phyloP scores from a whole-genome alignment of 2,888 invertebrate species.

The Drosophila meridionalis region DNA sequence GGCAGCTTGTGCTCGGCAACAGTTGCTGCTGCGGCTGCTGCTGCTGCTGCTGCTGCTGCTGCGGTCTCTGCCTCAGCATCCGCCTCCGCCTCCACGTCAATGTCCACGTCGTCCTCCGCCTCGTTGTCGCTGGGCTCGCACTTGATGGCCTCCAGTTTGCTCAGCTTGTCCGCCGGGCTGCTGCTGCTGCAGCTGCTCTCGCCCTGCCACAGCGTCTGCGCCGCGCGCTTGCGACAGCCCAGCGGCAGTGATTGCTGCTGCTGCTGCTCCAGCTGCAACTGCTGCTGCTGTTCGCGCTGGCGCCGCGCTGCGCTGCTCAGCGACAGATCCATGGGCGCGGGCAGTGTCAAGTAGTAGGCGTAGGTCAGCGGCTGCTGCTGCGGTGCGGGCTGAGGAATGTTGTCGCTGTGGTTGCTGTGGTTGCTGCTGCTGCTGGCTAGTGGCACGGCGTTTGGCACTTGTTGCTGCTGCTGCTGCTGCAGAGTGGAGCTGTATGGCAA shows the following conservation, averaged over 20 bases:
- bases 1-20: conserved; percentile 63
- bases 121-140: conserved; percentile 61
- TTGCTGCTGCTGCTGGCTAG: conserved; percentile 67
- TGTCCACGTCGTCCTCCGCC: conserved; percentile 47
- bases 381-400: conserved; percentile 45
- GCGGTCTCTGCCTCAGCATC: conserved; percentile 36
- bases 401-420: conserved; percentile 60
- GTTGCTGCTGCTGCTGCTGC: conserved; percentile 47
- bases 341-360: conserved; percentile 44
- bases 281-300: conserved; percentile 48
- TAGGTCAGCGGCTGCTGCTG: conserved; percentile 52
- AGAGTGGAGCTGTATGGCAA: conserved; percentile 55
- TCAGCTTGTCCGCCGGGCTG: conserved; percentile 73
- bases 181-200: conserved; percentile 17
- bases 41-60: conserved; percentile 18
- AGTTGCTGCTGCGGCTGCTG: conserved; percentile 16
- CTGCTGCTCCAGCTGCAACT: conserved; percentile 58
- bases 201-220: conserved; percentile 38
- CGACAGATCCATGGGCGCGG: conserved; percentile 83
- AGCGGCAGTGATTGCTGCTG: conserved; percentile 64
- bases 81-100: conserved; percentile 59
- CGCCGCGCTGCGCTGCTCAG: conserved; percentile 76
- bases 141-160: conserved; percentile 66
- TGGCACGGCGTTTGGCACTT: conserved; percentile 78
- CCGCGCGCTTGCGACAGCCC: conserved; percentile 82